Evolutionary conservation across 2,888 invertebrate species (phyloP).

Genomic region (Leptopilina syphax): DNA sequence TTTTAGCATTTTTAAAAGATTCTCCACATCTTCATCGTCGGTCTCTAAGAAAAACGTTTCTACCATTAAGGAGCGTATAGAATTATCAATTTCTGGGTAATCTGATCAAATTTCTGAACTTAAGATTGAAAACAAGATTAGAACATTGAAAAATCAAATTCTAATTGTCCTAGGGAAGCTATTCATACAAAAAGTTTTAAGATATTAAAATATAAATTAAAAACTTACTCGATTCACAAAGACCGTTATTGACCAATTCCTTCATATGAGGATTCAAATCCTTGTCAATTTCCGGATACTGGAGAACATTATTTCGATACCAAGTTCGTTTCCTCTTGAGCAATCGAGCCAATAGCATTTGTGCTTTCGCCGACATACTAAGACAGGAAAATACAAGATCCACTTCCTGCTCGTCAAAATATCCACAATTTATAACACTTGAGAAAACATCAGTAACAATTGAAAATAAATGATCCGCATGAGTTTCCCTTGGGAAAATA

Average conservation of each 20-base stretch:
- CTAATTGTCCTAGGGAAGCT: too few species aligned
- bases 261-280: slow-evolving; percentile 59
- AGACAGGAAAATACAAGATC: slow-evolving; percentile 64
- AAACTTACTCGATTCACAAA: slow-evolving; percentile 53
- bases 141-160: too few species aligned
- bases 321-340: slow-evolving; percentile 65
- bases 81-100: too few species aligned
- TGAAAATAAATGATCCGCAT: slow-evolving; percentile 61
- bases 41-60: slow-evolving; percentile 55
- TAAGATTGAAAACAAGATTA: too few species aligned
- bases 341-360: slow-evolving; percentile 67
- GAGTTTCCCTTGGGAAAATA: slow-evolving; percentile 56
- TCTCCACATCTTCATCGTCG: slow-evolving; percentile 50
- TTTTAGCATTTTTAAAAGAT: slow-evolving; percentile 63
- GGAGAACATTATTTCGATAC: slow-evolving; percentile 60
- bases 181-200: too few species aligned
- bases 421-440: slow-evolving; percentile 69
- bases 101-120: too few species aligned
- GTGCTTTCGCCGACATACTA: slow-evolving; percentile 60
- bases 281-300: slow-evolving; percentile 59
- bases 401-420: slow-evolving; percentile 66
- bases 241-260: slow-evolving; percentile 55
- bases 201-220: too few species aligned
- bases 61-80: too few species aligned
- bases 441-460: slow-evolving; percentile 64